phyloP scores from a whole-genome alignment of 1,140 invertebrate genomes.

The Pseudomyrmex gracilis region DNA sequence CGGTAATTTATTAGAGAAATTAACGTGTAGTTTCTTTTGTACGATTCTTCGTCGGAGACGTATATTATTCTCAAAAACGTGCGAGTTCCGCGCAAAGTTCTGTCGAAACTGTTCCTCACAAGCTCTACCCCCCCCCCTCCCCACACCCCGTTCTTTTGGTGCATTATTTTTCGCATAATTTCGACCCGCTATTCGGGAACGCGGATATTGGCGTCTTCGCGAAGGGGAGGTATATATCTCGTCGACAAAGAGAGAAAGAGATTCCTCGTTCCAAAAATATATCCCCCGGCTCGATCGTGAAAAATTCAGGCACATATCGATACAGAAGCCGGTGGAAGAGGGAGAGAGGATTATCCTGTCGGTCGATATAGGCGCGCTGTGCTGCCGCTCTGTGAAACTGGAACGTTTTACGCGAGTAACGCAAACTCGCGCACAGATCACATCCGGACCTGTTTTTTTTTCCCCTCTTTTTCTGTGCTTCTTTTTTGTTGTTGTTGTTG shows the following conservation, averaged over 20 bases:
- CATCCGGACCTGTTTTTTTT: conserved; percentile 21
- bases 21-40: too few species aligned
- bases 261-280: conserved; percentile 52
- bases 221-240: neutral
- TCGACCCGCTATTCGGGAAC: neutral
- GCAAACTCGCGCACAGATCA: neutral
- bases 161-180: conserved; percentile 7
- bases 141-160: too few species aligned
- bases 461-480: too few species aligned
- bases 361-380: conserved; percentile 59
- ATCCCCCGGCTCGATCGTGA: conserved; percentile 57
- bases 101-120: too few species aligned
- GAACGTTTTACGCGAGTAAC: conserved; percentile 38
- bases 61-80: too few species aligned
- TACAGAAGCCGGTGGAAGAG: conserved; percentile 28
- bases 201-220: neutral
- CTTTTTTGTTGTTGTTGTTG: neutral
- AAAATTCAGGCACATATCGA: conserved; percentile 64
- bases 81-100: too few species aligned
- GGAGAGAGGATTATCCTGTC: conserved; percentile 48
- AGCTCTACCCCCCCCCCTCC: too few species aligned
- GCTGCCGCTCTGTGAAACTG: conserved; percentile 41
- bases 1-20: too few species aligned
- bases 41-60: too few species aligned
- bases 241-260: conserved; percentile 21